Evolutionary conservation across 2,888 invertebrate genomes (phyloP).

Genomic region (Tiphia femorata): DNA sequence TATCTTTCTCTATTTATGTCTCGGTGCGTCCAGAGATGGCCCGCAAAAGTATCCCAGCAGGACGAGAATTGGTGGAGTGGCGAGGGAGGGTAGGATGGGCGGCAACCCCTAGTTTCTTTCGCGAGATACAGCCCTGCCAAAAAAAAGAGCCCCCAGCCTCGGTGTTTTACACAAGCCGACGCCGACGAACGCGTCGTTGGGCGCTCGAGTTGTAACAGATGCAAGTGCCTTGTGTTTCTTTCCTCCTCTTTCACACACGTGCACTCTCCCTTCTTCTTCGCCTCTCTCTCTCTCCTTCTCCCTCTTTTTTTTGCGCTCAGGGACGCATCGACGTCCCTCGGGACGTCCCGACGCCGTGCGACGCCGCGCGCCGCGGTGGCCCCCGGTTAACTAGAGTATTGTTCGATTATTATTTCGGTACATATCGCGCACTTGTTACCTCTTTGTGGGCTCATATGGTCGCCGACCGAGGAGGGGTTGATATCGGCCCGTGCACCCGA

Average conservation of each 20-base stretch:
- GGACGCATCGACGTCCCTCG: slow-evolving; percentile 45
- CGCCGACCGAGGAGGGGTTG: slow-evolving; percentile 27
- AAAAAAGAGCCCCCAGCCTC: slow-evolving; percentile 36
- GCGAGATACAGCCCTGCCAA: slow-evolving; percentile 28
- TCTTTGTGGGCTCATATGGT: slow-evolving; percentile 60
- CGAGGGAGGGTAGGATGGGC: slow-evolving; percentile 23
- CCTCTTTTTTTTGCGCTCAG: slow-evolving; percentile 4
- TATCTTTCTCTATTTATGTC: slow-evolving; percentile 41
- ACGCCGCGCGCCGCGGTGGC: slow-evolving; percentile 53
- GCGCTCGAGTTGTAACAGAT: slow-evolving; percentile 51
- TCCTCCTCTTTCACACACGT: slow-evolving; percentile 19
- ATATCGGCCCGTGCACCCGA: not conserved
- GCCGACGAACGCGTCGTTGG: slow-evolving; percentile 7
- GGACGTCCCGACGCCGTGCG: slow-evolving; percentile 45
- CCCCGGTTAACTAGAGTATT: slow-evolving; percentile 67
- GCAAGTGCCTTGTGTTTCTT: slow-evolving; percentile 47
- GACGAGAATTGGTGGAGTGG: slow-evolving; percentile 14
- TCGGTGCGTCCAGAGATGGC: slow-evolving; percentile 1
- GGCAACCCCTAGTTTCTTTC: slow-evolving; percentile 2
- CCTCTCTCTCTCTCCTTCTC: slow-evolving; percentile 22
- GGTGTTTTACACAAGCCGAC: slow-evolving; percentile 49
- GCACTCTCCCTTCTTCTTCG: slow-evolving; percentile 12
- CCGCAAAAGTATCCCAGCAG: slow-evolving; percentile 10
- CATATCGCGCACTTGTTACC: slow-evolving; percentile 69
- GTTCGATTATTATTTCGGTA: slow-evolving; percentile 69